Base-by-base conservation (phyloP, 2,113 vertebrate species). In the Cnemophilus loriae region DNA sequence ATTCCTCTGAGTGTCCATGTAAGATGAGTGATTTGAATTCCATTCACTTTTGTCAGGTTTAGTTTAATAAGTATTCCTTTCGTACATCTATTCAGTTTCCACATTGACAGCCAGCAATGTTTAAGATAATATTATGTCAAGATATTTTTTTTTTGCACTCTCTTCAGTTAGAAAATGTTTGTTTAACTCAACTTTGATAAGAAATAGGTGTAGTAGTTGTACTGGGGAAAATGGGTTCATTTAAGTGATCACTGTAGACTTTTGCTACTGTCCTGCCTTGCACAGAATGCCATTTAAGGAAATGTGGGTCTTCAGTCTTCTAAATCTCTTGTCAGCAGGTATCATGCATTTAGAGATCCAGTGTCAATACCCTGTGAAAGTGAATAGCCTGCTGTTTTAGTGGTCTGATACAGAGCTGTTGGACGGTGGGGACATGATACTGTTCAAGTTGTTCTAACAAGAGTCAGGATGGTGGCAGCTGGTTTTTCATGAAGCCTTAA, bases 241-340 rank as follows among this genome's bases (percentile, higher is more conserved):
- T 95, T 87, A 85, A 95, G 71, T 79, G 87, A 94, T 90, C 78
- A 49, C 86, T 94, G 79, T 89, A 78, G 28, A 90, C 37, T 97
- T 97, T 2, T 91, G 86, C 88, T 90, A 4, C 92, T 96, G 83
- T 95, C 94, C 84, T 93, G 93, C 94, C 89, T 90, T 95, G 90
- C 9, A 11, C 60, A 93, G 89, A 96, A 90, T 95, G 82, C 86
- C 68, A 14, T 90, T 83, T 92, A 86, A 97, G 14, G 89, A 80
- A 95, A 74, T 39, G 27, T 13, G 11, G 30, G 63, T 95, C 57
- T 97, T 94, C 35, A 63, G 41, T 57, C 35, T 85, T 60, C 95
- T 71, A 89, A 91, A 79, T 96, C 61, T 94, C 79, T 92, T 92
- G 52, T 96, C 82, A 86, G 91, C 84, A 85, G 65, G 59, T 85